These are phyloP conservation scores for Brassicogethes aeneus DNA, from an alignment of 2,888 invertebrate genomes.

Conservation along the genomic window DNA sequence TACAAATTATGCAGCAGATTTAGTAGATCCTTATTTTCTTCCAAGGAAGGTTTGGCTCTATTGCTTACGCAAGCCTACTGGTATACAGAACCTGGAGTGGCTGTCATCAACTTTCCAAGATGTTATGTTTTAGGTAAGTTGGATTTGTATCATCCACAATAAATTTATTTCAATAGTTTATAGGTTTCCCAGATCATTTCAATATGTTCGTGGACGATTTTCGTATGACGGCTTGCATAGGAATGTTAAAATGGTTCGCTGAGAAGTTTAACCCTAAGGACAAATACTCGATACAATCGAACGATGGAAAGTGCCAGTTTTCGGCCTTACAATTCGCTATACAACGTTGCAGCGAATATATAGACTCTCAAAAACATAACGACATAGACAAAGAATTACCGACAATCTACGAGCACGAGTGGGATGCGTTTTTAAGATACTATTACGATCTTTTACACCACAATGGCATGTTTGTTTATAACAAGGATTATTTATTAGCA, in stretches of 20 bases:
- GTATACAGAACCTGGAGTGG: constrained; percentile 74
- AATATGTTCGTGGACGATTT: constrained; percentile 83
- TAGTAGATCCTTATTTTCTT: constrained; percentile 80
- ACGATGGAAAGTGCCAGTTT: constrained; percentile 62
- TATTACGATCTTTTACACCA: constrained; percentile 60
- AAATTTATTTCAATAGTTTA: no score
- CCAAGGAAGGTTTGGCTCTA: constrained; percentile 79
- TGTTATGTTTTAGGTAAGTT: constrained; percentile 64
- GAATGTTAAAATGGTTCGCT: constrained; percentile 70
- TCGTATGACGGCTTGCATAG: constrained; percentile 79
- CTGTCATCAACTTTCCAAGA: constrained; percentile 74
- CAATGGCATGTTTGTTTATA: constrained; percentile 34
- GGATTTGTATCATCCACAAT: no score
- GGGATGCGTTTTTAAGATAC: constrained; percentile 76
- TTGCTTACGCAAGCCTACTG: constrained; percentile 76
- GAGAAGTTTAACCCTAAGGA: constrained; percentile 41
- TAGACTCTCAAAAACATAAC: constrained; percentile 66
- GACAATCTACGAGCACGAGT: constrained; percentile 71
- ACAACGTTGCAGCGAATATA: constrained; percentile 65
- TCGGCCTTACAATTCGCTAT: constrained; percentile 74
- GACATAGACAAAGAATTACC: constrained; percentile 56
- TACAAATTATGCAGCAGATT: constrained; percentile 72
- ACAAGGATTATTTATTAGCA: constrained; percentile 17
- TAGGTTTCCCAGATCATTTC: constrained; percentile 67
- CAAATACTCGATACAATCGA: constrained; percentile 47